These are phyloP conservation scores for Barypeithes pellucidus DNA, from an alignment of 2,888 invertebrate genomes.

Conservation along the genomic window DNA sequence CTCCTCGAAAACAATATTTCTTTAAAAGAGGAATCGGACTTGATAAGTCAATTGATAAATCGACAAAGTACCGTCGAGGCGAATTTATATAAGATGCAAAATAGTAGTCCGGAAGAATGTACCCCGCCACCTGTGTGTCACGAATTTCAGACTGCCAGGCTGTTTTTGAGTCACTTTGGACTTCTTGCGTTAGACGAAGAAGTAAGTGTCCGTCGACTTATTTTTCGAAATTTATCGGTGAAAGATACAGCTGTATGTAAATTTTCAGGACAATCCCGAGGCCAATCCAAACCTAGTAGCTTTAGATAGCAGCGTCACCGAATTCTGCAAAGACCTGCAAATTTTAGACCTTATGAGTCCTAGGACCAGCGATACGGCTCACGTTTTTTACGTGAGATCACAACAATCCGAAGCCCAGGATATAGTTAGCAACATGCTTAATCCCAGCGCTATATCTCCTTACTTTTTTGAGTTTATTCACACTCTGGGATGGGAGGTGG, in stretches of 20 bases:
- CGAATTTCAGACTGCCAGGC: slow-evolving; percentile 95
- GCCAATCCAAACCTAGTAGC: slow-evolving; percentile 77
- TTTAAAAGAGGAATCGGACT: slow-evolving; percentile 73
- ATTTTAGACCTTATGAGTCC: slow-evolving; percentile 89
- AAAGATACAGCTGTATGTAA: slow-evolving; percentile 9
- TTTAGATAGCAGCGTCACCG: slow-evolving; percentile 80
- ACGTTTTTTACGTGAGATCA: slow-evolving; percentile 93
- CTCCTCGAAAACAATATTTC: slow-evolving; percentile 76
- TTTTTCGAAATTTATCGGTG: no score
- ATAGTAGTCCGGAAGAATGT: slow-evolving; percentile 77
- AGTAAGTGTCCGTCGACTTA: slow-evolving; percentile 51
- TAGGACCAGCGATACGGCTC: slow-evolving; percentile 92
- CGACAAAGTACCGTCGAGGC: slow-evolving; percentile 75
- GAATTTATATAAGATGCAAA: slow-evolving; percentile 61
- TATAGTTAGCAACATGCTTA: slow-evolving; percentile 83
- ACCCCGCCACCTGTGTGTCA: slow-evolving; percentile 87
- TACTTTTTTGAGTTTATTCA: slow-evolving; percentile 75
- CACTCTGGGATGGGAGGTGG: slow-evolving; percentile 92
- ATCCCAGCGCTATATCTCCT: slow-evolving; percentile 71
- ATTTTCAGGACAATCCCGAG: slow-evolving; percentile 56
- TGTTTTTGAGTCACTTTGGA: slow-evolving; percentile 97
- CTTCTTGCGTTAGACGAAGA: slow-evolving; percentile 80
- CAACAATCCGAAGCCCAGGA: slow-evolving; percentile 86
- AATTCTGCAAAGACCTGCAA: slow-evolving; percentile 87
- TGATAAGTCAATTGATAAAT: slow-evolving; percentile 82